phyloP scores from a whole-genome alignment of 2,797 vertebrate species.

The Sitta carolinensis region DNA sequence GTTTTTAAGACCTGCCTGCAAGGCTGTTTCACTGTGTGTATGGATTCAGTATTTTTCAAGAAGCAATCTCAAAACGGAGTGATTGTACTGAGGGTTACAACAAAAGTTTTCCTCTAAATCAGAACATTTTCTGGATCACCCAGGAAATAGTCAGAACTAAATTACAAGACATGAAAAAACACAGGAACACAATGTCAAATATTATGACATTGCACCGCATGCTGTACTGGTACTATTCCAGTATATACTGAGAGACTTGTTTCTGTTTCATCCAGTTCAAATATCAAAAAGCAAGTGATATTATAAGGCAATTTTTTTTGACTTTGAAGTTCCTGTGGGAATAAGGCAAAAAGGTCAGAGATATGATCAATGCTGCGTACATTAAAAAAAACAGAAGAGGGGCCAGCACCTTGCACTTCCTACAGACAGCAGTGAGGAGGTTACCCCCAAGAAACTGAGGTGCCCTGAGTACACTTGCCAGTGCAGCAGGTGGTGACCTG shows the following conservation, averaged over 20 bases:
- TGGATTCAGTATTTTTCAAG: not conserved
- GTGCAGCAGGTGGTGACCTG: not conserved
- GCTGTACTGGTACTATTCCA: not conserved
- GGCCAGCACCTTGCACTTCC: not conserved
- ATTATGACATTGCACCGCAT: not conserved
- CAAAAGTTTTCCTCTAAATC: not conserved
- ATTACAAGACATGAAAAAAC: accelerated
- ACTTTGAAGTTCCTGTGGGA: not conserved
- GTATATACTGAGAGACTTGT: not conserved
- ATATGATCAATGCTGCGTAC: not conserved
- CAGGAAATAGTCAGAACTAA: not conserved
- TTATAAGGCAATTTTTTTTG: not conserved
- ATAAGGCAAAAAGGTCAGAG: not conserved
- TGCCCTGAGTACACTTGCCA: not conserved
- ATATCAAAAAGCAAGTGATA: not conserved
- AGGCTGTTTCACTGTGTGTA: not conserved
- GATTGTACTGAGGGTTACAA: not conserved
- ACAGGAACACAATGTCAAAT: not conserved
- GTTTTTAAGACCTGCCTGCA: not conserved
- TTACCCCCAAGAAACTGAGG: not conserved
- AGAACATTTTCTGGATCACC: not conserved
- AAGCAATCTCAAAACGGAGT: not conserved
- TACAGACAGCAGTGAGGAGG: not conserved
- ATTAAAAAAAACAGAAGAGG: not conserved
- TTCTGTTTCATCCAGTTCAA: constrained; percentile 2